phyloP scores from a whole-genome alignment of 2,797 vertebrate species.

The Margarornis squamiger region DNA sequence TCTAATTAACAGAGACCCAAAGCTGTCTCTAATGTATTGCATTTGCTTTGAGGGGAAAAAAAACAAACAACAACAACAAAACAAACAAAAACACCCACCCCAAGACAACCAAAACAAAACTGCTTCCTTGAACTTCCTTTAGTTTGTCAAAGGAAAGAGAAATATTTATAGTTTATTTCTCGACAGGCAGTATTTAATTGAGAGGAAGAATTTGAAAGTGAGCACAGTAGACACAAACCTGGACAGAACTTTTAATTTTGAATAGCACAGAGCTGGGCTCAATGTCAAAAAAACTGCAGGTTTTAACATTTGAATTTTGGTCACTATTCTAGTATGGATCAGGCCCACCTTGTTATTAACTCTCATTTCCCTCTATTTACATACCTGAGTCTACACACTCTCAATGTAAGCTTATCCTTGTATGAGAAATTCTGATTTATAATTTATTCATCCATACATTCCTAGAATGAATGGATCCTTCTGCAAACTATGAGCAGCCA shows the following conservation, averaged over 20 bases:
- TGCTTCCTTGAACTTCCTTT: not conserved
- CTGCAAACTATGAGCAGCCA: not conserved
- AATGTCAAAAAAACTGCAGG: not conserved
- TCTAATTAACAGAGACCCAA: not conserved
- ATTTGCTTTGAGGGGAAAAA: not conserved
- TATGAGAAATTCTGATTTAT: not conserved
- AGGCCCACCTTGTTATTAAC: not conserved
- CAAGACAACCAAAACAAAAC: not conserved
- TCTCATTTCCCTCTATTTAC: not conserved
- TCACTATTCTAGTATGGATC: not conserved
- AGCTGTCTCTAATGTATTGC: not conserved
- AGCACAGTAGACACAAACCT: not conserved
- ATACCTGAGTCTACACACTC: not conserved
- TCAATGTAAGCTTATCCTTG: not conserved
- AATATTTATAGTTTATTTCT: not conserved
- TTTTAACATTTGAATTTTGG: not conserved
- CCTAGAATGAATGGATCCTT: not conserved
- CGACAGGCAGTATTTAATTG: not conserved
- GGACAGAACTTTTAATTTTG: not conserved
- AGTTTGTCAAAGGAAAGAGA: not conserved
- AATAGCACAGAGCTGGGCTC: not conserved
- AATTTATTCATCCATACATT: not conserved
- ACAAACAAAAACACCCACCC: not conserved
- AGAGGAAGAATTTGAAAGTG: not conserved
- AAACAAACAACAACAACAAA: not conserved